Conservation (phyloP, 30 jellyfish, hydroid and myxozoan genomes). For the Aurelia aurita region DNA sequence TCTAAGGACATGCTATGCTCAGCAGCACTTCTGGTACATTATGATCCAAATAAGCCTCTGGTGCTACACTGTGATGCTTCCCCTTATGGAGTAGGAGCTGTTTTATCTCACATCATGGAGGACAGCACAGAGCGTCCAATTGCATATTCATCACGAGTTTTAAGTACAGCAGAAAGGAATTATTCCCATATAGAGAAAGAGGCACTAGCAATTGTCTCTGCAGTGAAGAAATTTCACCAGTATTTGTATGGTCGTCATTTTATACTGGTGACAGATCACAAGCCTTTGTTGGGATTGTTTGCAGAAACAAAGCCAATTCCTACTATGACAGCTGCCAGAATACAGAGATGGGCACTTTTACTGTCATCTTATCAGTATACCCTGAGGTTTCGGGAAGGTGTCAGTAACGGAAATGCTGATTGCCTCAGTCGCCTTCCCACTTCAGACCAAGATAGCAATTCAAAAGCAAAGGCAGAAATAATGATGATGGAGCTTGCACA, state of each 20-base stretch:
- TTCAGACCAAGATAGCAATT: constrained; percentile 16
- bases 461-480: constrained; percentile 48
- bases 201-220: constrained; percentile 58
- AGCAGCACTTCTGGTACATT: constrained; percentile 48
- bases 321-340: constrained; percentile 63
- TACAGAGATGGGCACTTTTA: constrained; percentile 73
- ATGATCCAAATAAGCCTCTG: constrained; percentile 47
- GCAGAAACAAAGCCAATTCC: constrained; percentile 47
- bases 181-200: too few species aligned
- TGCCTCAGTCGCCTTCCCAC: constrained; percentile 24
- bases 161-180: constrained; percentile 29
- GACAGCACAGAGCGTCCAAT: constrained; percentile 1
- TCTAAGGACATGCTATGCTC: constrained; percentile 31
- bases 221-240: constrained; percentile 71
- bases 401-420: constrained; percentile 58
- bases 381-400: constrained; percentile 45
- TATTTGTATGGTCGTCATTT: constrained; percentile 51
- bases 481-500: constrained; percentile 40
- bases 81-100: constrained; percentile 81
- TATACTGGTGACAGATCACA: constrained; percentile 60
- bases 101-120: constrained; percentile 50
- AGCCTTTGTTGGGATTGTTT: constrained; percentile 55
- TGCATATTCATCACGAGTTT: not conserved
- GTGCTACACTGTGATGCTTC: constrained; percentile 60
- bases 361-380: constrained; percentile 23